These are phyloP conservation scores for Zaprionus ghesquierei DNA, from an alignment of 1,140 invertebrate genomes.

Conservation along the genomic window DNA sequence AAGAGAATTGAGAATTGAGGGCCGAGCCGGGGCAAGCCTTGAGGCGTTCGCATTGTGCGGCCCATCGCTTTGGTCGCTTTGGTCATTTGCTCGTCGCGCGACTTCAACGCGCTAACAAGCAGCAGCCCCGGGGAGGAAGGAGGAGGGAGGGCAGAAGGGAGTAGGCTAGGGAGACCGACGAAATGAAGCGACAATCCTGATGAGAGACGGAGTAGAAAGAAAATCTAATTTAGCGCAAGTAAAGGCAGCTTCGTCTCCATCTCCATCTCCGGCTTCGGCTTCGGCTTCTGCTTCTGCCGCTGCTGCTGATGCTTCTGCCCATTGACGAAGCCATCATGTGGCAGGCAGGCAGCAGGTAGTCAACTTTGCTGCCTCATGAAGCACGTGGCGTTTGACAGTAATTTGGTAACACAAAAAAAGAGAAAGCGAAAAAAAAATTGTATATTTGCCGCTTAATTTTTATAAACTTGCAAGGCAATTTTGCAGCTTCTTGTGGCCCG, in stretches of 20 bases:
- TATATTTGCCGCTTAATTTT: conserved; percentile 76
- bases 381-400: conserved; percentile 51
- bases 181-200: conserved; percentile 71
- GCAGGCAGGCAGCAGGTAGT: conserved; percentile 5
- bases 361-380: conserved; percentile 2
- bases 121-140: not conserved
- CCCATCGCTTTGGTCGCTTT: conserved; percentile 16
- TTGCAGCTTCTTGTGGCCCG: conserved; percentile 21
- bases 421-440: not conserved
- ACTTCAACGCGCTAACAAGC: conserved; percentile 51
- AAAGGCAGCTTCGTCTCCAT: conserved; percentile 33
- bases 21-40: not conserved
- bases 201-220: conserved; percentile 52
- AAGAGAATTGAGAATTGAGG: not conserved
- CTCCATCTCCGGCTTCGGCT: not conserved
- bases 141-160: not conserved
- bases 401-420: conserved; percentile 48
- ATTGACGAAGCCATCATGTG: conserved; percentile 19
- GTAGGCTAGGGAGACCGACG: conserved; percentile 59
- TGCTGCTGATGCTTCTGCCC: not conserved
- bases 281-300: not conserved
- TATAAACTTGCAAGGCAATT: conserved; percentile 73
- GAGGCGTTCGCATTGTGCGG: conserved; percentile 5
- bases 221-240: conserved; percentile 78
- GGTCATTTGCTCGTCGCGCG: conserved; percentile 59